Base-by-base conservation (phyloP, 1,140 invertebrate species). In the Xylocopa sonorina region DNA sequence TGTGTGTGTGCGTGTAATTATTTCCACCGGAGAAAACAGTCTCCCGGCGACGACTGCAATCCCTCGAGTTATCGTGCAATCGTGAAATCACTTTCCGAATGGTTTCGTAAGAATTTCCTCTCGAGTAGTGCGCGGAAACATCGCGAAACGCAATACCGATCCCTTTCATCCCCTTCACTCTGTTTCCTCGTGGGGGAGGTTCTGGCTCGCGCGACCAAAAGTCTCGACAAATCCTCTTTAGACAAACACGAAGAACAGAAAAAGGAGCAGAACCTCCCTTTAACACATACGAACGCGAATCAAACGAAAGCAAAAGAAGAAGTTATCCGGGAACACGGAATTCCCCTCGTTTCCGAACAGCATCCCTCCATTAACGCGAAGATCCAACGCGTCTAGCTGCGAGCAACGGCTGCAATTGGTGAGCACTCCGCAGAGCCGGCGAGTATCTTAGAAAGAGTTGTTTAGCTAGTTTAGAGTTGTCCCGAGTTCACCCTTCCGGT, bases 381-480 rank as follows among this genome's bases (percentile, higher is more conserved):
- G 53, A 57, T 67, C 18, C 38, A 43, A 53, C 32, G 21, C 32
- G 60, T 43, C 7, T 34, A 34, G 50, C n/a, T 18, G 50, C 29
- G 14, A 55, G 21, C 27, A 41, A 60, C 12, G 21, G 14, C 57
- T 38, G 34, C 46, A 71, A 78, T 71, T 48, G 75, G 67, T 78
- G 75, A 78, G 75, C 75, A 78, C 75, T 78, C 66, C 66, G 63
- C 32, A 43, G 43, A 38, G 16, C 29, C 71, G 57, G 29, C 48
- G 64, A 78, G 66, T 78, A 71, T 78, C 27, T 78, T 78, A 78
- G 75, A 78, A 57, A 62, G 38, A 71, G 66, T 78, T 78, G 66
- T 68, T 78, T 71, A 78, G 75, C 50, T 78, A 71, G 75, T 71
- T 78, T 78, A 78, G 66, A 71, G 34, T 77, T 77, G 75, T 51